Evolutionary conservation across 2,888 invertebrate genomes (phyloP), one percentile per base, ranked within the genome.

Genomic region (Drosophila stalkeri): DNA sequence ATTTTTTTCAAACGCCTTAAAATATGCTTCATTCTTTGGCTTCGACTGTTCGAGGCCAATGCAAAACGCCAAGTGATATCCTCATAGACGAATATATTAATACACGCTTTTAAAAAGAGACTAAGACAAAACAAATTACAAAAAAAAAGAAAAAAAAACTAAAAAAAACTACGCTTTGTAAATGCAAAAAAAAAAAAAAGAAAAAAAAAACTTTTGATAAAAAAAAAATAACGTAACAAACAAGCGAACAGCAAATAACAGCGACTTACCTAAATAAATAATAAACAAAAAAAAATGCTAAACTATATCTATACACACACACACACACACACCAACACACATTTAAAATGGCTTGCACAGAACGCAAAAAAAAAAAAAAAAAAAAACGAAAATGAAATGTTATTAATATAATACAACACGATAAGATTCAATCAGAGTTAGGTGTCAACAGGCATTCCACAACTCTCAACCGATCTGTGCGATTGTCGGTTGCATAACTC

Each of bases 401-500:
- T 56, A 55, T 73, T 72, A 43, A 14, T 49, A 57, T 27, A 61
- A 46, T 67, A 49, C 37, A 68, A 78, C 63, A 74, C 72, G 51
- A 54, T 61, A 83, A 86, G 91, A 92, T 92, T 92, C 91, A 91
- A 82, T 80, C 90, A 91, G 90, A 91, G 91, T 90, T 90, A 90
- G 77, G 77, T 88, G 89, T 90, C 90, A 89, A 90, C 87, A 86
- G 85, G 86, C 90, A 90, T 88, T 90, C 89, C 89, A 82, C 89
- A 86, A 68, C 72, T 75, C 72, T 57, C 74, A 12, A 5, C 54
- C 54, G 54, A 55, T 55, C n/a, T 80, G 85, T 85, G 88, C 74
- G 86, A 87, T 90, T 91, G 86, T 85, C 81, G 84, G 82, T 89
- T 91, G 92, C 90, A 92, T 92, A 92, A 91, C 91, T 92, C 91